Evolutionary conservation across 37 sponge, comb jelly and placozoan species (phyloP), one percentile per base, ranked within the genome.

Genomic region (Hormiphora californensis): DNA sequence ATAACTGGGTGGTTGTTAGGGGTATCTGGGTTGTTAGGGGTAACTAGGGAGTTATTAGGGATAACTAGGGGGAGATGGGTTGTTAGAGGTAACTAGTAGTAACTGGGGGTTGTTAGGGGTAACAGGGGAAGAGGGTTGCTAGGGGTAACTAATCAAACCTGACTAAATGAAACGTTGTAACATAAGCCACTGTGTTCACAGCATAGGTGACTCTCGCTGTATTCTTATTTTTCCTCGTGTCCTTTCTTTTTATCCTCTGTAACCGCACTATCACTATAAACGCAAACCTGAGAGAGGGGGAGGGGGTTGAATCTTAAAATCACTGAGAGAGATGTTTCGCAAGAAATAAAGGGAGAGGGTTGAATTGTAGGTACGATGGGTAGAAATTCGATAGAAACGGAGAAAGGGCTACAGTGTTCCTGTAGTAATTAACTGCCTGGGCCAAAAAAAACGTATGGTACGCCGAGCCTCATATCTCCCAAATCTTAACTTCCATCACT

Each of bases 171-270:
- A 73, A 73, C 0, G 43, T 27, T 1, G 81, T 73, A 40, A 73
- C 35, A 2, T 43, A 36, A 4, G 81, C 43, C 2, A 73, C 81
- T 8, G 81, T 73, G 27, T 32, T 73, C 5, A 46, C 81, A 19
- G 81, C 81, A 28, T 73, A 73, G 23, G 81, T 43, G 21, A 73
- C 81, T 40, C 38, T 73, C 8, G 81, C 21, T 33, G 81, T 73
- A 28, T 57, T 57, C 46, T 40, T 73, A 40, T 73, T 73, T 17
- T 46, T 39, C 27, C 44, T 37, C 46, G 40, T 43, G 23, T 73
- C 81, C 1, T 33, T 73, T 46, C 35, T 21, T 28, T 73, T 27
- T n/a, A 73, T 73, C n/a, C 15, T n/a, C 28, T 73, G 81, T 36
- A 73, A 46, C 9, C 38, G 35, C 44, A 43, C 2, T 17, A 73